Evolutionary conservation across 2,888 invertebrate genomes (phyloP).

Genomic region (Gerris lacustris): DNA sequence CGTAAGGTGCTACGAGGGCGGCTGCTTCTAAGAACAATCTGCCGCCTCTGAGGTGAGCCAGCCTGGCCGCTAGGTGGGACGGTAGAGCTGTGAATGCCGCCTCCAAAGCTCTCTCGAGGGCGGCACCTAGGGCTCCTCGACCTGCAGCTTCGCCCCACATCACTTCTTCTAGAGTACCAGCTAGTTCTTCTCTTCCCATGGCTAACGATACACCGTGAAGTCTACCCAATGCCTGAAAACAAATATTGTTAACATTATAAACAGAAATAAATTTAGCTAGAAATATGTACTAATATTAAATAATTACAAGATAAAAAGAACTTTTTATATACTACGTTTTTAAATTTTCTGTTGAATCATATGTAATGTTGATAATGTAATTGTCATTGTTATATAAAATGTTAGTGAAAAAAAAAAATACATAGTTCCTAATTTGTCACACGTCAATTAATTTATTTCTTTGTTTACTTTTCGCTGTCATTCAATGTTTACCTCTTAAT

Average conservation of each 20-base stretch:
- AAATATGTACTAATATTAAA: background rate
- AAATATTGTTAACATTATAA: background rate
- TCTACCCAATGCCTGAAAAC: slow-evolving; percentile 27
- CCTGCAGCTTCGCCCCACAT: slow-evolving; percentile 24
- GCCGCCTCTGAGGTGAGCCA: slow-evolving; percentile 25
- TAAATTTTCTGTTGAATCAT: no score
- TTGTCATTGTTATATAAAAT: no score
- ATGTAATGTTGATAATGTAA: no score
- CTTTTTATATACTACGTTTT: no score
- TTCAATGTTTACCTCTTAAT: no score
- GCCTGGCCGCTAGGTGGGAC: slow-evolving; percentile 16
- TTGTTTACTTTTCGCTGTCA: no score
- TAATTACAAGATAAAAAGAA: no score
- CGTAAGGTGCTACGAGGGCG: slow-evolving; percentile 23
- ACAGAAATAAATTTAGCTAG: no score
- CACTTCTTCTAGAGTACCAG: slow-evolving; percentile 22
- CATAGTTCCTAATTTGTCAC: no score
- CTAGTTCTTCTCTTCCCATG: slow-evolving; percentile 24
- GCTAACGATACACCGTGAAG: slow-evolving; percentile 31
- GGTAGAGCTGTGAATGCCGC: slow-evolving; percentile 26
- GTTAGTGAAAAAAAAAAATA: no score
- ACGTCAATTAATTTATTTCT: no score
- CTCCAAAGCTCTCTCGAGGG: slow-evolving; percentile 26
- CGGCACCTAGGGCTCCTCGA: slow-evolving; percentile 26
- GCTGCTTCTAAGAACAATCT: slow-evolving; percentile 23